Evolutionary conservation across 2,113 vertebrate genomes (phyloP).

Genomic region (Thomomys bottae): DNA sequence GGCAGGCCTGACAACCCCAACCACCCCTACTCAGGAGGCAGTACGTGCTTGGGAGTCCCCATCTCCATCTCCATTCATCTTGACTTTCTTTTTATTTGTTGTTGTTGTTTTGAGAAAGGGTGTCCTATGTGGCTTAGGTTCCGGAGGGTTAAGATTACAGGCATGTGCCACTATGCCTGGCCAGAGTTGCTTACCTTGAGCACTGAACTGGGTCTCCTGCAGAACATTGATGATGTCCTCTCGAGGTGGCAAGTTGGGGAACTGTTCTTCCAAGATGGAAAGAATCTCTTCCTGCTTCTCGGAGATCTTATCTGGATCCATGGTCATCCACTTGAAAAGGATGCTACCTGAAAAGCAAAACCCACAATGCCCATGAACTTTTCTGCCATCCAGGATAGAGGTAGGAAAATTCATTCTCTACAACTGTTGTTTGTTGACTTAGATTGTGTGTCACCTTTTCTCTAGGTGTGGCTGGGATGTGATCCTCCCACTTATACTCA

Average conservation of each 20-base stretch:
- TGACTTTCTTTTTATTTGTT: too few species aligned
- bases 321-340: slow-evolving; percentile 86
- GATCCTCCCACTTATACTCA: too few species aligned
- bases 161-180: too few species aligned
- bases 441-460: too few species aligned
- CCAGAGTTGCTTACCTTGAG: slow-evolving; percentile 80
- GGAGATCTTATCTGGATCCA: slow-evolving; percentile 84
- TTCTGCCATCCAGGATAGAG: not conserved
- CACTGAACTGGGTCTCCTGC: slow-evolving; percentile 81
- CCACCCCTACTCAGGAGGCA: too few species aligned
- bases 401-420: not conserved
- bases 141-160: too few species aligned
- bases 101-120: too few species aligned
- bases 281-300: slow-evolving; percentile 89
- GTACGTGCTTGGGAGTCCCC: too few species aligned
- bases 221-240: slow-evolving; percentile 85
- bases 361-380: slow-evolving; percentile 26
- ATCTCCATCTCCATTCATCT: too few species aligned
- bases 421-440: too few species aligned
- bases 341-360: slow-evolving; percentile 88
- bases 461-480: too few species aligned
- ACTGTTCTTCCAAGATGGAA: slow-evolving; percentile 86
- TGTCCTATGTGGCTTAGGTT: too few species aligned
- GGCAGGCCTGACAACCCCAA: not conserved
- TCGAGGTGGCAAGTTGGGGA: slow-evolving; percentile 86